Evolutionary conservation across 2,797 vertebrate genomes (phyloP).

Genomic region (Steatocranus sp.): DNA sequence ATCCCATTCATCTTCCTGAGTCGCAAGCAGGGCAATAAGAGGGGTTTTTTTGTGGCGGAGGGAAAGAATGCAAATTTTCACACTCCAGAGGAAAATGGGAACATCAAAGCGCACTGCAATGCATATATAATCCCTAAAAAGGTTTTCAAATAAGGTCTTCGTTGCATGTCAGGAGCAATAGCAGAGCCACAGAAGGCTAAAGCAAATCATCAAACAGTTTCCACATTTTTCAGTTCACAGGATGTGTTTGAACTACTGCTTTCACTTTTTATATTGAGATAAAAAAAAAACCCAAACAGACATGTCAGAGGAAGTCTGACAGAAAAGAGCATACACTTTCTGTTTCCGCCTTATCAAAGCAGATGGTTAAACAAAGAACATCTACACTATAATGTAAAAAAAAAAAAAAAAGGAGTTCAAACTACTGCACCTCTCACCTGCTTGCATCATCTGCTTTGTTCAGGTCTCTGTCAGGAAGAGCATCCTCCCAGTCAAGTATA

Average conservation of each 20-base stretch:
- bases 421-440: constrained; percentile 72
- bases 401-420: background rate
- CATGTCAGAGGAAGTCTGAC: background rate
- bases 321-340: background rate
- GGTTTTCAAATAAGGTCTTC: background rate
- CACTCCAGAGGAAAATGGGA: background rate
- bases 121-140: background rate
- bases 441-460: constrained; percentile 87
- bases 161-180: background rate
- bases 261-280: background rate
- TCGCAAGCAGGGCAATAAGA: background rate
- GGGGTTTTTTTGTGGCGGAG: background rate
- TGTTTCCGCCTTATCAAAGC: background rate
- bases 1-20: background rate
- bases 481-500: constrained; percentile 96
- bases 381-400: background rate
- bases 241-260: background rate
- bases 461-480: constrained; percentile 88
- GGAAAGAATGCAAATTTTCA: background rate
- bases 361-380: background rate
- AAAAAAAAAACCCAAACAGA: background rate
- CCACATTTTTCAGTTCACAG: background rate
- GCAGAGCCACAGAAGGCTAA: background rate
- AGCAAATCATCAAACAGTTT: background rate
- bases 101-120: background rate